Conservation (phyloP, 2,797 vertebrate species). For the Esox lucius region DNA sequence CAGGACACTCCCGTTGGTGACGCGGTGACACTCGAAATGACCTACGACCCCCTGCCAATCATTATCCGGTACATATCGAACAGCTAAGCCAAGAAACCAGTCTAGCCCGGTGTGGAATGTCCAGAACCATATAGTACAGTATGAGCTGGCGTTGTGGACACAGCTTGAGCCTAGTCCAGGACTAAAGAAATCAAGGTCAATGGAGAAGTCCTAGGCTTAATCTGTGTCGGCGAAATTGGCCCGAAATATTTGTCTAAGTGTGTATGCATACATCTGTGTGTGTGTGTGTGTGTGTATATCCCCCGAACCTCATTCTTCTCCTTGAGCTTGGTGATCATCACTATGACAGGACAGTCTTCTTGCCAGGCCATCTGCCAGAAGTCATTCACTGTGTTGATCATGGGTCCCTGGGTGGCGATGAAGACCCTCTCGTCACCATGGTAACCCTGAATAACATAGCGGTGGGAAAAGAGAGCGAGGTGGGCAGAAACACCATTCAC, state of each 20-base stretch:
- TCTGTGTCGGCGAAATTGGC: no score
- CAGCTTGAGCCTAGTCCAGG: no score
- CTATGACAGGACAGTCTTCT: slow-evolving; percentile 89
- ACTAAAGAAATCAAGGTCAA: no score
- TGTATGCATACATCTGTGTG: background rate
- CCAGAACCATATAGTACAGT: no score
- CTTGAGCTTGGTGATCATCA: slow-evolving; percentile 99
- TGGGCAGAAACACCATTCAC: background rate
- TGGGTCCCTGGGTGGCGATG: slow-evolving; percentile 96
- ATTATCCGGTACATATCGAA: background rate
- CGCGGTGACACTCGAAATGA: no score
- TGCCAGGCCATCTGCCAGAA: slow-evolving; percentile 99
- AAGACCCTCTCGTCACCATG: slow-evolving; percentile 82
- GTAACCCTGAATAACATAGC: slow-evolving; percentile 81
- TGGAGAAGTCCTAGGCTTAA: no score
- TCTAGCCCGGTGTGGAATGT: no score
- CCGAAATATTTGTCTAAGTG: background rate
- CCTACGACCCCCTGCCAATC: background rate
- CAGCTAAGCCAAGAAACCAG: no score
- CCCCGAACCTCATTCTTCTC: slow-evolving; percentile 93
- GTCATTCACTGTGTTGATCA: slow-evolving; percentile 98
- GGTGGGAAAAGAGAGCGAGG: background rate
- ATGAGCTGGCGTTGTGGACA: no score
- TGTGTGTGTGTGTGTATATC: background rate
- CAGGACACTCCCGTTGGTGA: slow-evolving; percentile 3